Evolutionary conservation across 1,140 invertebrate genomes (phyloP).

Genomic region (Geopemphigus sp.): DNA sequence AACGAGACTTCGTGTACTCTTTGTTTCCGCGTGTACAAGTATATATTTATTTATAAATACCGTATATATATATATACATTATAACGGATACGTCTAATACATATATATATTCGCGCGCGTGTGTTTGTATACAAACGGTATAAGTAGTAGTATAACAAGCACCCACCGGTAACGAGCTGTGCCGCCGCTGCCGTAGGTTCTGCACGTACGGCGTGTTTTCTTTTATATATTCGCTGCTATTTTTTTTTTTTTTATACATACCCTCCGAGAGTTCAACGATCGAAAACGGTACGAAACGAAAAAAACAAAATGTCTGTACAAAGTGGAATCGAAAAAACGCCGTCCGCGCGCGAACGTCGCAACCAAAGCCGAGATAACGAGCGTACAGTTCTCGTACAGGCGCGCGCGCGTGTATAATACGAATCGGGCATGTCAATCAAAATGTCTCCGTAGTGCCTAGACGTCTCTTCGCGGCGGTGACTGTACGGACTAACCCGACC

Average conservation of each 20-base stretch:
- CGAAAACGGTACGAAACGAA: constrained; percentile 35
- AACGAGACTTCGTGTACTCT: constrained; percentile 47
- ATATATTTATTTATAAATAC: not conserved
- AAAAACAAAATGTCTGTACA: not conserved
- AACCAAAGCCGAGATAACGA: constrained; percentile 3
- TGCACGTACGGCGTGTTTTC: not conserved
- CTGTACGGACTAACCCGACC: not conserved
- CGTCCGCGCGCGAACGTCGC: not conserved
- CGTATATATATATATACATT: not conserved
- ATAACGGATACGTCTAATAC: too few species aligned
- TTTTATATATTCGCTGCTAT: not conserved
- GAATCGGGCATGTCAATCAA: too few species aligned
- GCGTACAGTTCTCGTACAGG: not conserved
- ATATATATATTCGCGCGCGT: too few species aligned
- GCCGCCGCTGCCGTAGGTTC: too few species aligned
- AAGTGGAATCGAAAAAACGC: not conserved
- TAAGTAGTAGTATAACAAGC: constrained; percentile 6
- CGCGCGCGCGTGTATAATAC: not conserved
- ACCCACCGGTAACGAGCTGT: constrained; percentile 31
- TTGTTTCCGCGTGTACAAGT: constrained; percentile 26
- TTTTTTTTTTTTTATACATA: not conserved
- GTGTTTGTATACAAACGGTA: too few species aligned
- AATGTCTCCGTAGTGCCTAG: not conserved
- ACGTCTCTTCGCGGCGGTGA: not conserved
- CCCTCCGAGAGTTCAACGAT: constrained; percentile 10